A percentile compares a stretch with the other conserved stretches of the same genome.
phyloP scores from a whole-genome alignment of 2,888 invertebrate species.

The Drosophila suboccidentalis region DNA sequence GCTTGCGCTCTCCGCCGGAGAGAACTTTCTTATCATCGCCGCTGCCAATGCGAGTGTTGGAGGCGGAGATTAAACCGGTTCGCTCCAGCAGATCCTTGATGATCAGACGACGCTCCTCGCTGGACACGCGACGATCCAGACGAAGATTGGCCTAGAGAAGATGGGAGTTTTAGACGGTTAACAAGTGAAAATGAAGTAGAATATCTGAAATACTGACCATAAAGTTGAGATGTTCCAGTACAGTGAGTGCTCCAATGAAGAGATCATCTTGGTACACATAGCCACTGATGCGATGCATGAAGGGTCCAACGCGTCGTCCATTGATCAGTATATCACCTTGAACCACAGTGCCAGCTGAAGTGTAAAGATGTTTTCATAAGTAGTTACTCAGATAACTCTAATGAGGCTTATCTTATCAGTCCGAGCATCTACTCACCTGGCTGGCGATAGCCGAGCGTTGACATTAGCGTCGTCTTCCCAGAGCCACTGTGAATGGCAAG shows the following conservation, averaged over 20 bases:
- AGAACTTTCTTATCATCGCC: constrained; percentile 91
- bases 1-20: constrained; percentile 97
- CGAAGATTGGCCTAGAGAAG: constrained; percentile 90
- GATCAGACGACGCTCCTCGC: constrained; percentile 88
- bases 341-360: constrained; percentile 89
- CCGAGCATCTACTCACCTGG: constrained; percentile 87
- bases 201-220: constrained; percentile 87
- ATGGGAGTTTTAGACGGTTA: rapidly evolving
- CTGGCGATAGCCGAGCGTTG: constrained; percentile 92
- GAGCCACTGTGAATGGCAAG: constrained; percentile 88
- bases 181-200: background rate
- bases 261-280: constrained; percentile 97
- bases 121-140: constrained; percentile 89
- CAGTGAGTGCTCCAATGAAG: constrained; percentile 94
- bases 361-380: too few species aligned
- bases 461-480: constrained; percentile 96
- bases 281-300: constrained; percentile 93
- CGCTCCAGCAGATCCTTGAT: constrained; percentile 90
- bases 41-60: constrained; percentile 92
- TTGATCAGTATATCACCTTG: constrained; percentile 94
- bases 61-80: constrained; percentile 90
- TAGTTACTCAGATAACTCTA: background rate
- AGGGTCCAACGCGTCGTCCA: constrained; percentile 89
- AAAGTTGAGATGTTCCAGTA: constrained; percentile 94
- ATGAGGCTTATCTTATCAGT: constrained; percentile 58